Percentiles rank a stretch among this genome's conserved stretches.
These are phyloP conservation scores for Ambastaia sidthimunki DNA, from an alignment of 2,797 vertebrate species.

Conservation along the genomic window DNA sequence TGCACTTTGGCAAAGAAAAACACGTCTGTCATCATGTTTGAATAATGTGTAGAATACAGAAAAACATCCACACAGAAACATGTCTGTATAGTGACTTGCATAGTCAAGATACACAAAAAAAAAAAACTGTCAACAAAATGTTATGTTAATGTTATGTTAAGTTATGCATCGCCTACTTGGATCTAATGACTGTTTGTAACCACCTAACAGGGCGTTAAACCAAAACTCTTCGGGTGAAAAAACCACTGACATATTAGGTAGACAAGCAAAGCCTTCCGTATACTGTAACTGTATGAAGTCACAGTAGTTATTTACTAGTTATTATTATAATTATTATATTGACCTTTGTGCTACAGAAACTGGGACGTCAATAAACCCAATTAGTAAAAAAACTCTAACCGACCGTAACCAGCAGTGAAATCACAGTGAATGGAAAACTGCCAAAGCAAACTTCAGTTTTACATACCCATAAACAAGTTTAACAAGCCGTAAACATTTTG, in stretches of 20 bases:
- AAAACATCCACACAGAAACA: background rate
- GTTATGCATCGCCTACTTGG: background rate
- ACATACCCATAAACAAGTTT: background rate
- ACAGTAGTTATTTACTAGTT: background rate
- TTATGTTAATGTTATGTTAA: too few relatives aligned
- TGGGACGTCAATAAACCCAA: background rate
- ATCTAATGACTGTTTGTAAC: background rate
- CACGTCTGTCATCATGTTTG: background rate
- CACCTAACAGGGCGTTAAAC: background rate
- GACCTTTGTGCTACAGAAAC: background rate
- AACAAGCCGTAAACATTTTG: background rate
- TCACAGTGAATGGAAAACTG: background rate
- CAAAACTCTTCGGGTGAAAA: background rate
- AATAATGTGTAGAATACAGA: background rate
- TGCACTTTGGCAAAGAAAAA: conserved; percentile 27
- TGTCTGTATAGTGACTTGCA: background rate
- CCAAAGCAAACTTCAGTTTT: conserved; percentile 10
- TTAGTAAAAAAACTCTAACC: background rate
- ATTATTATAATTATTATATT: background rate
- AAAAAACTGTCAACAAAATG: background rate
- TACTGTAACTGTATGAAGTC: too few relatives aligned
- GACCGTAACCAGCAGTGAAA: background rate
- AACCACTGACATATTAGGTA: background rate
- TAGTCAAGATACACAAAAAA: conserved; percentile 7
- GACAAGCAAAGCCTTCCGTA: too few relatives aligned